Conservation (phyloP, 2,113 vertebrate genomes). For the Dasyprocta punctata region DNA sequence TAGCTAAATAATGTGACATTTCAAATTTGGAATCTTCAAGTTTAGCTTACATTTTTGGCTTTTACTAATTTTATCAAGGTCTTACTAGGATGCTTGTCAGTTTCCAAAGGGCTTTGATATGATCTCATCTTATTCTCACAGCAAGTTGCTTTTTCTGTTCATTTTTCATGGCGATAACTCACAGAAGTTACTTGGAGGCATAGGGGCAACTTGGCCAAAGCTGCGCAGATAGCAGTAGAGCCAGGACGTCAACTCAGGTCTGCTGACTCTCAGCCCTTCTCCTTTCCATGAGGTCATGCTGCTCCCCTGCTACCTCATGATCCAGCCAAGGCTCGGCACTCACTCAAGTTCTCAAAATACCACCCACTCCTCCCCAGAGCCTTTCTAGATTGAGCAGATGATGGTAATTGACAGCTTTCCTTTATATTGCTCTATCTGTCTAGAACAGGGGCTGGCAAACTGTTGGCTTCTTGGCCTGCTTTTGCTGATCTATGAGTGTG, state of each 20-base stretch:
- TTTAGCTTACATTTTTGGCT: conserved; percentile 72
- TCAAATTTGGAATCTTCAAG: conserved; percentile 69
- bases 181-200: conserved; percentile 75
- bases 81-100: conserved; percentile 67
- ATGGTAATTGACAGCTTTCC: neutral
- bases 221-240: conserved; percentile 22
- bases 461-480: neutral
- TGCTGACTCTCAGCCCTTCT: conserved; percentile 29
- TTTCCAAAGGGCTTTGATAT: conserved; percentile 69
- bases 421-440: neutral
- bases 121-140: conserved; percentile 76
- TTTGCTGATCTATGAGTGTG: neutral
- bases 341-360: conserved; percentile 54
- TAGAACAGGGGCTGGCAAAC: neutral
- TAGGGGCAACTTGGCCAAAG: conserved; percentile 46
- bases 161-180: conserved; percentile 75
- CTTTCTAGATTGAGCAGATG: conserved; percentile 16
- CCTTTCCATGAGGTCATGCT: conserved; percentile 71
- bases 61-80: conserved; percentile 77
- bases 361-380: neutral
- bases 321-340: conserved; percentile 54
- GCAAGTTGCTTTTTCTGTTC: conserved; percentile 73
- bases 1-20: conserved; percentile 77
- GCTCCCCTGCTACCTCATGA: conserved; percentile 6
- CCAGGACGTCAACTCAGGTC: conserved; percentile 50